Conservation (phyloP, 2,888 invertebrate genomes). For the Lysandra bellargus region DNA sequence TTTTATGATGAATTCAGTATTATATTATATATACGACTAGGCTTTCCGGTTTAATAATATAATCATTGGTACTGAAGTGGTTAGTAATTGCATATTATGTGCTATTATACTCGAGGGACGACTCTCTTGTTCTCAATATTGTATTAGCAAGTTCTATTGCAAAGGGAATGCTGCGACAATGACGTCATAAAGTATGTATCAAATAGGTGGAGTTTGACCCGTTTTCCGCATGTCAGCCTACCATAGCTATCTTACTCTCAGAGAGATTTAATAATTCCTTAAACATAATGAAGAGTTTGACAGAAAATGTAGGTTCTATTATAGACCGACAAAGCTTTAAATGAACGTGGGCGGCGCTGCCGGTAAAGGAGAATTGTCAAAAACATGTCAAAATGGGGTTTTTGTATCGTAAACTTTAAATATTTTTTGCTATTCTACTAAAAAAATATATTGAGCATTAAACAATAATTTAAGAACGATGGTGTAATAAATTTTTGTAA, state of each 20-base stretch:
- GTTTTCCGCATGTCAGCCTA: background rate
- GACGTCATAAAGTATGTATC: slow-evolving; percentile 19
- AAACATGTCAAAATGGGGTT: too few species aligned
- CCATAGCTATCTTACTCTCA: background rate
- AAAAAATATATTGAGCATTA: background rate
- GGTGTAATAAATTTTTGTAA: background rate
- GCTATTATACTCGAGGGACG: slow-evolving; percentile 13
- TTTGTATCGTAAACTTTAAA: too few species aligned
- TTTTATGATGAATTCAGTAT: too few species aligned
- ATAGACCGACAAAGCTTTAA: too few species aligned
- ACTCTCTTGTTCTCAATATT: slow-evolving; percentile 20
- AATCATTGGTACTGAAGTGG: slow-evolving; percentile 12
- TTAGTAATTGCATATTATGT: slow-evolving; percentile 9
- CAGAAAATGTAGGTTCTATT: too few species aligned
- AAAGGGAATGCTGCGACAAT: slow-evolving; percentile 16
- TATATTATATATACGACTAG: too few species aligned
- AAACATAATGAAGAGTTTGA: too few species aligned
- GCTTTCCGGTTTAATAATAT: slow-evolving; percentile 1
- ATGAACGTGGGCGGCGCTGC: too few species aligned
- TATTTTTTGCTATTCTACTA: background rate
- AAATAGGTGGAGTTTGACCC: background rate
- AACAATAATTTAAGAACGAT: background rate
- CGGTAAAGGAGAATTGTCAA: too few species aligned
- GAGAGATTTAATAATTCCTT: too few species aligned
- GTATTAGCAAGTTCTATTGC: slow-evolving; percentile 28